Evolutionary conservation across 2,888 invertebrate species (phyloP), one percentile per base, ranked within the genome.

Genomic region (Synergus gifuensis): DNA sequence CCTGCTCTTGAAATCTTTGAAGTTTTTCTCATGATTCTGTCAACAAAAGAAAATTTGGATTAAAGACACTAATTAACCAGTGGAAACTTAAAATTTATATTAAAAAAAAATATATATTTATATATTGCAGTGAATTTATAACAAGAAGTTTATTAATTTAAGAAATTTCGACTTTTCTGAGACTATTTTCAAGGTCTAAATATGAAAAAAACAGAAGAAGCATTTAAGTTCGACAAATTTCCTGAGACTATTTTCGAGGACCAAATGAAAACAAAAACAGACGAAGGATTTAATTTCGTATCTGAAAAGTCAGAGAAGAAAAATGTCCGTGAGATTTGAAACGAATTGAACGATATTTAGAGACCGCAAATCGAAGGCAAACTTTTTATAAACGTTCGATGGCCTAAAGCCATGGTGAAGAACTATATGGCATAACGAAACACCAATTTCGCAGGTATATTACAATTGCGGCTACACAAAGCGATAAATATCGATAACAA

Each of bases 1-100:
- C 80, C 79, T 63, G 82, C 78, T 64, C 2, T 40, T 64, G 16
- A 36, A 11, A 22, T 49, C 82, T 81, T 77, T 79, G 81, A 79
- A 60, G 77, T 78, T 81, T 79, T 73, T 69, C 73, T 81, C 77
- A 76, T 78, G 76, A 79, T 82, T 9, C 36, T 64, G 64, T 0
- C 0, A 36, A 40, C n/a, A 64, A 40, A 63, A 63, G 14, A 63
- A 63, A 14, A 22, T 28, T 64, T 4, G 7, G 4, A 64, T 16
- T n/a, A 14, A 63, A 64, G 40, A 64, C 28, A 28, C 28, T 28
- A 3, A 28, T 28, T 28, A 28, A 28, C 22, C 0, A 28, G 2
- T 28, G 28, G 36, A 5, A 36, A 36, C 36, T 36, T 36, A 36
- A 7, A 7, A 36, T 36, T 36, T 4, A 36, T 36, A 7, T 36